Evolutionary conservation across 2,888 invertebrate genomes (phyloP).

Genomic region (Thereva nobilitata): DNA sequence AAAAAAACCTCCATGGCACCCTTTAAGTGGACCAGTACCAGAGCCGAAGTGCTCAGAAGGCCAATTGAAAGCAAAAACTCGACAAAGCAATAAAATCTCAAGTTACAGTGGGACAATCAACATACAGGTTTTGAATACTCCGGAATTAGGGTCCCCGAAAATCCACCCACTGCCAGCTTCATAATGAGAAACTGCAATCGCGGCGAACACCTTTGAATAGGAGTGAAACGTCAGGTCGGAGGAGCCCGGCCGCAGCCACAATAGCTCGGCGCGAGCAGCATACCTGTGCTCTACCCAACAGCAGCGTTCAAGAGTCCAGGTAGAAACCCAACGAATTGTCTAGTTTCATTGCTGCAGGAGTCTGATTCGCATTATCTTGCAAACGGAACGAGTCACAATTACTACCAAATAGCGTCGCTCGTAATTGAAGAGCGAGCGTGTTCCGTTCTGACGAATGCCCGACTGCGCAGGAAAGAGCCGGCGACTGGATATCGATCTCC

Average conservation of each 20-base stretch:
- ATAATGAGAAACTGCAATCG: slow-evolving; percentile 2
- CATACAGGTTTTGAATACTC: slow-evolving; percentile 27
- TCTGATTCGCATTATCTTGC: too few relatives aligned
- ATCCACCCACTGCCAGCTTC: slow-evolving; percentile 25
- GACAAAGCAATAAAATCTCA: slow-evolving; percentile 13
- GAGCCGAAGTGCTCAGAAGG: not conserved
- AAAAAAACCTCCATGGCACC: not conserved
- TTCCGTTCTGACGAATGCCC: too few relatives aligned
- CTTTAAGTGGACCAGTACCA: not conserved
- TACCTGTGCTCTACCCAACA: too few relatives aligned
- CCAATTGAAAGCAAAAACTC: slow-evolving; percentile 4
- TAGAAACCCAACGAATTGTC: too few relatives aligned
- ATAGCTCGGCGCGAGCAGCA: too few relatives aligned
- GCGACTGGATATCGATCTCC: slow-evolving; percentile 1
- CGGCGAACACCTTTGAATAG: not conserved
- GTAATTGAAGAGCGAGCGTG: not conserved
- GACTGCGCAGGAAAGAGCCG: too few relatives aligned
- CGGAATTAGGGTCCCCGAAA: slow-evolving; percentile 29
- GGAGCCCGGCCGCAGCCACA: not conserved
- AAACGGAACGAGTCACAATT: not conserved
- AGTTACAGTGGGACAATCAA: slow-evolving; percentile 13
- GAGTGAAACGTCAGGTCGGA: not conserved
- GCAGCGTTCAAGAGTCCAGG: too few relatives aligned
- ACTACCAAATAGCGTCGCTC: not conserved
- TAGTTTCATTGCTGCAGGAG: too few relatives aligned